These are phyloP conservation scores for Lineus longissimus DNA, from an alignment of 1,140 invertebrate genomes.

Conservation along the genomic window DNA sequence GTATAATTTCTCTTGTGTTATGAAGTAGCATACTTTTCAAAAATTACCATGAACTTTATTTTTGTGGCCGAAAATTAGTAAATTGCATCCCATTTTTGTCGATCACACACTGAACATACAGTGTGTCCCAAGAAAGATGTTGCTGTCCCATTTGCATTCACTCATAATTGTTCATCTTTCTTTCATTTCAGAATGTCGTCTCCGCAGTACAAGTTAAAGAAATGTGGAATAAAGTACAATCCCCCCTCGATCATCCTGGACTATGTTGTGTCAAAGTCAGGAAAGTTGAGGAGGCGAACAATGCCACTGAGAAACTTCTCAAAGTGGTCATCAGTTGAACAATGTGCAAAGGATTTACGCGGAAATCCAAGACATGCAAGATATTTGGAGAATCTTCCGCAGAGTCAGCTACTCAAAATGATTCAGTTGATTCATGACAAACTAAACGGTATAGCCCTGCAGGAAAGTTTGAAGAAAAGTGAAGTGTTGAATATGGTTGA, in stretches of 20 bases:
- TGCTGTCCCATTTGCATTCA: too few relatives aligned
- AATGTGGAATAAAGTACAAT: conserved; percentile 49
- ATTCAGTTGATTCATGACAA: conserved; percentile 44
- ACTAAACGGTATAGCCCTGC: conserved; percentile 40
- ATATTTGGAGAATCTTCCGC: conserved; percentile 36
- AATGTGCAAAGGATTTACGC: conserved; percentile 35
- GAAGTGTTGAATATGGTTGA: conserved; percentile 41
- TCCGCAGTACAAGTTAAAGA: conserved; percentile 22
- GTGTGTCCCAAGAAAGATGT: too few relatives aligned
- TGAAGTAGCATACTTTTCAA: too few relatives aligned
- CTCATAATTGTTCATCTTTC: too few relatives aligned
- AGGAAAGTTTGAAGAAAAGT: conserved; percentile 48
- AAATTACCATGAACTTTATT: too few relatives aligned
- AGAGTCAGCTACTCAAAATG: conserved; percentile 40
- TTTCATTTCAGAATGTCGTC: too few relatives aligned
- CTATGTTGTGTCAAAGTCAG: conserved; percentile 33
- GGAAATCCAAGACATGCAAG: conserved; percentile 33
- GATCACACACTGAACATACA: too few relatives aligned
- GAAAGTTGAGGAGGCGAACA: conserved; percentile 40
- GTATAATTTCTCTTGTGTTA: too few relatives aligned
- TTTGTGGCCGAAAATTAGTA: too few relatives aligned
- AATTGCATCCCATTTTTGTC: too few relatives aligned
- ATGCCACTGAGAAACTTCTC: conserved; percentile 52
- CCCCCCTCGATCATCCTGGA: conserved; percentile 48
- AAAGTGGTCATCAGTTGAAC: conserved; percentile 36